These are phyloP conservation scores for Thyatira batis DNA, from an alignment of 2,888 invertebrate species.

Conservation along the genomic window DNA sequence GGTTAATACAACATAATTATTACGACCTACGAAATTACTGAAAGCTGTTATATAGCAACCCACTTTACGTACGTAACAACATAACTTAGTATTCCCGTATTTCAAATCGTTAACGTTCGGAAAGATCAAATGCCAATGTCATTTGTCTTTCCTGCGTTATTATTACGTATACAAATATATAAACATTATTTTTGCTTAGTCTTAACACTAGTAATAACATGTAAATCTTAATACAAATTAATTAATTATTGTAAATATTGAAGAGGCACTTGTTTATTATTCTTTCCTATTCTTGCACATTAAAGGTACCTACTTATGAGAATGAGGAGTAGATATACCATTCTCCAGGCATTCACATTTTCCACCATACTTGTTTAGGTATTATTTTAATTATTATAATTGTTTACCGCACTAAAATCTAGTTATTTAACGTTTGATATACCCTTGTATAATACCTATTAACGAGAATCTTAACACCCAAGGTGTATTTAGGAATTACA, in stretches of 20 bases:
- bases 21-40: not conserved
- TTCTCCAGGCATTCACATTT: not conserved
- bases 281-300: conserved; percentile 5
- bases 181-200: not conserved
- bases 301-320: not conserved
- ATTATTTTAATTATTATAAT: not conserved
- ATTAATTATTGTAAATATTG: conserved; percentile 4
- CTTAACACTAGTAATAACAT: not conserved
- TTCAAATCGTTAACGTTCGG: not conserved
- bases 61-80: not conserved
- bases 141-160: not conserved
- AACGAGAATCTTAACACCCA: not conserved
- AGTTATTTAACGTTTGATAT: not conserved
- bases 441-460: not conserved
- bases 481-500: not conserved
- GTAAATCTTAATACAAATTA: conserved; percentile 7
- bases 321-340: not conserved
- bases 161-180: conserved; percentile 2
- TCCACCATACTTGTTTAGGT: not conserved
- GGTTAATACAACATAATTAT: too few species aligned
- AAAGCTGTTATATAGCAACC: too few species aligned
- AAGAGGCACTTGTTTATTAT: conserved; percentile 11
- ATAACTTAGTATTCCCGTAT: too few species aligned
- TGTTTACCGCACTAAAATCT: not conserved
- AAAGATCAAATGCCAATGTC: not conserved